Percentiles rank a stretch among this genome's conserved stretches.
Conservation (phyloP, 2,888 invertebrate species). For the Eupeodes latifasciatus region DNA sequence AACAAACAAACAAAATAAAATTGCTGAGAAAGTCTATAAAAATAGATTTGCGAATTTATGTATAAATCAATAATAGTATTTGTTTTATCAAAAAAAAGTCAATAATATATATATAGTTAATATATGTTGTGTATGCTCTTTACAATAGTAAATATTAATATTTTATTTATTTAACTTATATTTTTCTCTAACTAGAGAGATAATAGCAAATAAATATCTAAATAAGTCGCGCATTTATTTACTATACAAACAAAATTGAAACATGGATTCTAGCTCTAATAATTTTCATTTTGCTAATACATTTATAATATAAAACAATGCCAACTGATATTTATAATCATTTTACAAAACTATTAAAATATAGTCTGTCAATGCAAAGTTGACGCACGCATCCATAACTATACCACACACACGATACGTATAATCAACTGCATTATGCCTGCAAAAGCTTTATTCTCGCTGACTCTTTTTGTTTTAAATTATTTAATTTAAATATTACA, state of each 20-base stretch:
- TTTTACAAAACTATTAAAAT: conserved; percentile 72
- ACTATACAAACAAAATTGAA: conserved; percentile 66
- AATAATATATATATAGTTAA: conserved; percentile 57
- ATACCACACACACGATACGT: conserved; percentile 48
- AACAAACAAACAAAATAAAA: conserved; percentile 56
- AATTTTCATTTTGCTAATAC: conserved; percentile 18
- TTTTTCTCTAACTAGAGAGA: conserved; percentile 68
- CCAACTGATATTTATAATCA: conserved; percentile 35
- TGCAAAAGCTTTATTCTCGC: conserved; percentile 49
- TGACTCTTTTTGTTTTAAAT: conserved; percentile 44
- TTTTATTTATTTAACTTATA: conserved; percentile 69
- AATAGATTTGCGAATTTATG: conserved; percentile 66
- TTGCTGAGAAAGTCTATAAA: conserved; percentile 71
- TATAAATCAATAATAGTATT: conserved; percentile 56
- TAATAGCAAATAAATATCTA: conserved; percentile 75
- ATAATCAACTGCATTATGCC: conserved; percentile 63
- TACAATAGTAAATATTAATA: conserved; percentile 75
- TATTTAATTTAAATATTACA: conserved; percentile 72
- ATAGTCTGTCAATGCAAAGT: conserved; percentile 62
- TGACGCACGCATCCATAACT: conserved; percentile 43
- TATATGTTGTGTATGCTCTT: conserved; percentile 61
- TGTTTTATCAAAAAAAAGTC: conserved; percentile 66
- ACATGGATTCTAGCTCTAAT: conserved; percentile 63
- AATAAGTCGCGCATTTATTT: conserved; percentile 67
- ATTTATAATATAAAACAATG: conserved; percentile 46